Percentiles rank a stretch among this genome's conserved stretches.
These are phyloP conservation scores for Plectrocnemia conspersa DNA, from an alignment of 1,140 invertebrate genomes.

Conservation along the genomic window DNA sequence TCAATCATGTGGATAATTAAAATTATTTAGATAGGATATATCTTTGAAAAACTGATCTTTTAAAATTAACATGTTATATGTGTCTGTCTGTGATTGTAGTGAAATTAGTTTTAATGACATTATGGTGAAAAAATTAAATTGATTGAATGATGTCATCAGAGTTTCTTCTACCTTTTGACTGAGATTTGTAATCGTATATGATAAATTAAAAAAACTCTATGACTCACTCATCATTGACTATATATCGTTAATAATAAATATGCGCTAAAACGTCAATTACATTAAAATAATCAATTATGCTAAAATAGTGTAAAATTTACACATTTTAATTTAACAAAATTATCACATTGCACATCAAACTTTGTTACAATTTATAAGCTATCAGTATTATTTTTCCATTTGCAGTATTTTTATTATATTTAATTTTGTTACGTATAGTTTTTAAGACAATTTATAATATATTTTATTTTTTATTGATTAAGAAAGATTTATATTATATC, in stretches of 20 bases:
- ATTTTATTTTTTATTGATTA: neutral
- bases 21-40: slow-evolving; percentile 3
- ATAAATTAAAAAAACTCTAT: neutral
- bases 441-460: too few species aligned
- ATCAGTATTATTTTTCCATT: too few species aligned
- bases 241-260: neutral
- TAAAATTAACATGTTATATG: slow-evolving; percentile 14
- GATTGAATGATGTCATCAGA: slow-evolving; percentile 8
- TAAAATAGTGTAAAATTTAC: neutral
- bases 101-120: slow-evolving; percentile 7
- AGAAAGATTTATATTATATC: neutral
- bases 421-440: too few species aligned
- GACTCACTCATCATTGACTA: neutral
- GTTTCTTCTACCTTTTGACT: slow-evolving; percentile 23
- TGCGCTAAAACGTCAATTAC: too few species aligned
- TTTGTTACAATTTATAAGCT: too few species aligned
- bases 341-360: too few species aligned
- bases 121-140: slow-evolving; percentile 10
- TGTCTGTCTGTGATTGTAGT: slow-evolving; percentile 30
- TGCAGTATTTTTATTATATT: too few species aligned
- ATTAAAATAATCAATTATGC: slow-evolving; percentile 2
- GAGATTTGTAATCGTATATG: slow-evolving; percentile 9
- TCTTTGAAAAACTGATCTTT: slow-evolving; percentile 1
- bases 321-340: neutral
- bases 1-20: slow-evolving; percentile 12